A percentile compares a stretch with the other conserved stretches of the same genome.
These are phyloP conservation scores for Misgurnus mizolepis DNA, from an alignment of 2,113 vertebrate genomes.

Conservation along the genomic window DNA sequence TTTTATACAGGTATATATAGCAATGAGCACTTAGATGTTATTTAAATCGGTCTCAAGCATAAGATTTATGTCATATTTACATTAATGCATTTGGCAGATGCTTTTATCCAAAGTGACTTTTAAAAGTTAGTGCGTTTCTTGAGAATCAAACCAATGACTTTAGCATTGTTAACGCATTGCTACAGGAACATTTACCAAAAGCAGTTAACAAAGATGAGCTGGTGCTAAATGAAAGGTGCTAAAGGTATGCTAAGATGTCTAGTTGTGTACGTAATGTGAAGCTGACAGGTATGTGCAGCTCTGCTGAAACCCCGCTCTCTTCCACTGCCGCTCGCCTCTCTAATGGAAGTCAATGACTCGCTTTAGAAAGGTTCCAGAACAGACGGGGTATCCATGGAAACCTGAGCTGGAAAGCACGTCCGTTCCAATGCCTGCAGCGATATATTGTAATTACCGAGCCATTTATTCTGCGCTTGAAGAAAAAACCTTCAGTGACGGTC, in stretches of 20 bases:
- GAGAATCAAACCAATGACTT: too few species aligned
- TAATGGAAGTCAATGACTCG: conserved; percentile 77
- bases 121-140: too few species aligned
- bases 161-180: too few species aligned
- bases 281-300: not conserved
- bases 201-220: too few species aligned
- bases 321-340: conserved; percentile 62
- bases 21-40: too few species aligned
- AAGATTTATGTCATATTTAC: too few species aligned
- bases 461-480: conserved; percentile 28
- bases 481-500: not conserved
- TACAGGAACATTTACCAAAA: too few species aligned
- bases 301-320: conserved; percentile 5
- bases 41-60: too few species aligned
- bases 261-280: not conserved
- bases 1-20: too few species aligned
- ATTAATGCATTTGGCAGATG: too few species aligned
- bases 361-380: conserved; percentile 62
- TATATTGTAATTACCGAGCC: conserved; percentile 53
- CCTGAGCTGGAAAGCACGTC: conserved; percentile 64
- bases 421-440: conserved; percentile 56
- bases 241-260: not conserved
- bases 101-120: too few species aligned
- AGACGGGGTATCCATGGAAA: conserved; percentile 76
- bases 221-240: not conserved